Evolutionary conservation across 2,888 invertebrate species (phyloP).

Genomic region (Adineta ricciae): DNA sequence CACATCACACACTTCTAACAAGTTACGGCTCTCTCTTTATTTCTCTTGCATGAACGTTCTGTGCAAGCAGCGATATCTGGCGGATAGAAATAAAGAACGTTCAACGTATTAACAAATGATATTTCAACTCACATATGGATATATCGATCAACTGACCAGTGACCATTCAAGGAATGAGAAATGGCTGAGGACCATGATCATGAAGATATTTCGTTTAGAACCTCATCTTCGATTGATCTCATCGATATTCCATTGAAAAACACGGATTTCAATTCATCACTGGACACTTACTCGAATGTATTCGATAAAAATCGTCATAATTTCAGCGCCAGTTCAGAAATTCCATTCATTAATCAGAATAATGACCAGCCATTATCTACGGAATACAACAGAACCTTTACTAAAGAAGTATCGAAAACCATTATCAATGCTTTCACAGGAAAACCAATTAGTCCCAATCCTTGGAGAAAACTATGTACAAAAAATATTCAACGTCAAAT

Average conservation of each 20-base stretch:
- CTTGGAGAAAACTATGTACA: neutral
- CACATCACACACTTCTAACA: too few species aligned
- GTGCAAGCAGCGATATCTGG: neutral
- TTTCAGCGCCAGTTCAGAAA: conserved; percentile 8
- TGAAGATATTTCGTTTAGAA: neutral
- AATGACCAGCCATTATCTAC: neutral
- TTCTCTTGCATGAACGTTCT: neutral
- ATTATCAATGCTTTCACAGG: neutral
- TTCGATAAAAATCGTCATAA: neutral
- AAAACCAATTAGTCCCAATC: neutral
- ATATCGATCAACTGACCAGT: neutral
- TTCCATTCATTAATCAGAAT: neutral
- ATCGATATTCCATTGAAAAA: neutral
- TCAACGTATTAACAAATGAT: neutral
- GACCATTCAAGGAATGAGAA: neutral
- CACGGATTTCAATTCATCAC: neutral
- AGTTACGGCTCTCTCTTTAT: too few species aligned
- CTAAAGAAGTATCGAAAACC: neutral
- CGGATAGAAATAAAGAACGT: neutral
- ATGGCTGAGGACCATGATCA: neutral
- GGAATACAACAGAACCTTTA: neutral
- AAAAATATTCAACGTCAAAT: neutral
- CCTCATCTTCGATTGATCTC: neutral
- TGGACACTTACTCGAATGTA: neutral
- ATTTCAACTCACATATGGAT: neutral